Conservation (phyloP, 2,888 invertebrate species). For the Agrotis segetum region DNA sequence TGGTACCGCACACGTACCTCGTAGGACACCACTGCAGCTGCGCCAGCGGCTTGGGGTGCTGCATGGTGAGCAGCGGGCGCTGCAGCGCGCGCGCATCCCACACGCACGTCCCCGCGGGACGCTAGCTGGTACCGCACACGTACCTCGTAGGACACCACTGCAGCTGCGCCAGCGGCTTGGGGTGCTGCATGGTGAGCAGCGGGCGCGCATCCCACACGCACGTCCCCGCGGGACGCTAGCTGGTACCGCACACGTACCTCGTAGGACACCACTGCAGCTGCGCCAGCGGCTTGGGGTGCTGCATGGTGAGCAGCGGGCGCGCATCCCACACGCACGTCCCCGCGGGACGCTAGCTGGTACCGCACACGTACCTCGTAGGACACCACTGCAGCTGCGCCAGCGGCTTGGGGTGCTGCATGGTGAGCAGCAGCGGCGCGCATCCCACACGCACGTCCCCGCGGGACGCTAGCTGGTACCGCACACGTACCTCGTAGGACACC, state of each 20-base stretch:
- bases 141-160: conserved; percentile 96
- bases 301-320: conserved; percentile 94
- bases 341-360: conserved; percentile 95
- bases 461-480: too few species aligned
- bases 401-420: too few species aligned
- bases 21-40: too few species aligned
- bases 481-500: too few species aligned
- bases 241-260: conserved; percentile 85
- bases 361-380: conserved; percentile 65
- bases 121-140: too few species aligned
- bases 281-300: conserved; percentile 92
- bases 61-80: too few species aligned
- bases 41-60: too few species aligned
- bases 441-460: conserved; percentile 26
- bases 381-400: too few species aligned
- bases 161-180: conserved; percentile 93
- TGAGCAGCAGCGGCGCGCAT: too few species aligned
- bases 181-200: conserved; percentile 92
- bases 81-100: too few species aligned
- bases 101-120: too few species aligned
- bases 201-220: conserved; percentile 89
- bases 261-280: conserved; percentile 98
- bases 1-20: too few species aligned
- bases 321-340: conserved; percentile 97
- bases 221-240: conserved; percentile 93